phyloP scores from a whole-genome alignment of 1,140 invertebrate species.

The Patella vulgata region DNA sequence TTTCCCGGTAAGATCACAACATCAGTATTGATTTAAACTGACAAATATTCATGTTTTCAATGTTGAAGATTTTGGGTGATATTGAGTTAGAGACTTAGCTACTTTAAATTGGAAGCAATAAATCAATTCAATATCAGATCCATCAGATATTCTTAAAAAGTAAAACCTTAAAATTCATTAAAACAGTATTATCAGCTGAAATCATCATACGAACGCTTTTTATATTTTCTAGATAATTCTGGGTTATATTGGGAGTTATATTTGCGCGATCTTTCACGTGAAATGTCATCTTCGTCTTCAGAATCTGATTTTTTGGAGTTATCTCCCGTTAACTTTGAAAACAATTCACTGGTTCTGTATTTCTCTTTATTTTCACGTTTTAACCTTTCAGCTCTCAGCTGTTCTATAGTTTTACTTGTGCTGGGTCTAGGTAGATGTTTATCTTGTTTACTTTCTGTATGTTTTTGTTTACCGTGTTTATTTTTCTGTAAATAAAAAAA shows the following conservation, averaged over 20 bases:
- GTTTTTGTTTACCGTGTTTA: constrained; percentile 6
- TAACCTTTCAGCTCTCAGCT: constrained; percentile 81
- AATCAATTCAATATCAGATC: no score
- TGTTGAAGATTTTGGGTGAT: no score
- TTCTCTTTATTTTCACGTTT: constrained; percentile 83
- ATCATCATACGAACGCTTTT: no score
- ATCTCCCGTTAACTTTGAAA: constrained; percentile 72
- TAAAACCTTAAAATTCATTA: no score
- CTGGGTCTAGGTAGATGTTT: constrained; percentile 1
- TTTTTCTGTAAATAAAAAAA: constrained; percentile 9
- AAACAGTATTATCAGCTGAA: no score
- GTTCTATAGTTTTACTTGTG: constrained; percentile 72
- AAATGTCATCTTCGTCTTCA: constrained; percentile 32
- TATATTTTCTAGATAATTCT: constrained; percentile 31
- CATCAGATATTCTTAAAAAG: no score
- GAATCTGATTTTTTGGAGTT: constrained; percentile 62
- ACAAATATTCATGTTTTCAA: no score
- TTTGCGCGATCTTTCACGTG: constrained; percentile 71
- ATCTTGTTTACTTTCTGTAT: neutral
- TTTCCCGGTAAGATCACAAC: no score
- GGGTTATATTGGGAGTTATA: constrained; percentile 96
- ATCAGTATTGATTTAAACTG: no score
- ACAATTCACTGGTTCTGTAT: constrained; percentile 75
- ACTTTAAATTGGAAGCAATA: no score
- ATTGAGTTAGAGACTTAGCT: no score